Evolutionary conservation across 2,888 invertebrate species (phyloP).

Genomic region (Tridacna gigas): DNA sequence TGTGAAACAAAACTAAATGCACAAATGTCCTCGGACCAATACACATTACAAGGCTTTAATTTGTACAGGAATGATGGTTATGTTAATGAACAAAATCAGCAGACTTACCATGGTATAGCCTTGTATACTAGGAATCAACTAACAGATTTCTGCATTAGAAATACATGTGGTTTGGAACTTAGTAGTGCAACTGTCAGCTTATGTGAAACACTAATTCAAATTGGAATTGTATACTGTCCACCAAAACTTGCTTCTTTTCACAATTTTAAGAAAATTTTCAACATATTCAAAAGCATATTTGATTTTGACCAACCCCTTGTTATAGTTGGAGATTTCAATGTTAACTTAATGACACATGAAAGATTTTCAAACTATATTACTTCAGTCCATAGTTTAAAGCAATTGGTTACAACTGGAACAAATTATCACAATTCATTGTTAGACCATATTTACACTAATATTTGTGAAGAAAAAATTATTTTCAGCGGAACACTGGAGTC

Average conservation of each 20-base stretch:
- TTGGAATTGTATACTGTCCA: conserved; percentile 2
- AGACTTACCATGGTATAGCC: conserved; percentile 40
- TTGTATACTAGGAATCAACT: conserved; percentile 6
- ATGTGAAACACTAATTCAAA: not conserved
- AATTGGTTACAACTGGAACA: conserved; percentile 28
- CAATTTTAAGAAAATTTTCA: not conserved
- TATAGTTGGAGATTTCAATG: conserved; percentile 14
- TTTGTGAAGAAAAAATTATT: not conserved
- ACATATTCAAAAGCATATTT: not conserved
- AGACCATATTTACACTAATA: conserved; percentile 28
- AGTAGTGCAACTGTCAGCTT: not conserved
- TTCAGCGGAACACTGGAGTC: conserved; percentile 10
- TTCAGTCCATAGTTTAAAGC: not conserved
- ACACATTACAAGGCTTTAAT: conserved; percentile 9
- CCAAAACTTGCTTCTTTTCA: not conserved
- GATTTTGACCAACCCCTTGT: not conserved
- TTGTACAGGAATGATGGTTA: conserved; percentile 23
- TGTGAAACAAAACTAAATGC: conserved; percentile 42
- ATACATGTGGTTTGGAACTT: not conserved
- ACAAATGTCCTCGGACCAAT: not conserved
- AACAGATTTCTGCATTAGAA: not conserved
- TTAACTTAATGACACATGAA: not conserved
- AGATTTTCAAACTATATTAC: not conserved
- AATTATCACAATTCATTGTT: conserved; percentile 13
- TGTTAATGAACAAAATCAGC: not conserved